A percentile compares a stretch with the other conserved stretches of the same genome.
phyloP scores from a whole-genome alignment of 2,888 invertebrate genomes.

The Andricus curvator region DNA sequence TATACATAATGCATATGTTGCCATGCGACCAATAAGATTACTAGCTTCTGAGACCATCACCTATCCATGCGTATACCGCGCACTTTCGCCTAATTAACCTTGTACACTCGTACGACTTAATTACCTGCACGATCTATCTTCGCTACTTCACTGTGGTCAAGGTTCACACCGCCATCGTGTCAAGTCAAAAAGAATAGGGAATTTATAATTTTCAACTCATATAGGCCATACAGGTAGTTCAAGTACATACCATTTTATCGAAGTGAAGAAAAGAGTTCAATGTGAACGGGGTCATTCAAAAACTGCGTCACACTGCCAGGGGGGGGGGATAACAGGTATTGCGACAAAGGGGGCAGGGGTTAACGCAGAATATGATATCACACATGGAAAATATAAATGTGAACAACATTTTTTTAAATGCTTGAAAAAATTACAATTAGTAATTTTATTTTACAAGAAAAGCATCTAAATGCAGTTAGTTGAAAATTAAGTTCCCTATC shows the following conservation, averaged over 20 bases:
- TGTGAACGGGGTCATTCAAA: not conserved
- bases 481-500: too few relatives aligned
- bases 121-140: conserved; percentile 54
- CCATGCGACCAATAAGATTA: conserved; percentile 18
- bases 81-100: conserved; percentile 56
- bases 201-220: conserved; percentile 23
- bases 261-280: not conserved
- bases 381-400: too few relatives aligned
- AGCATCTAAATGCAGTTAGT: too few relatives aligned
- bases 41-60: conserved; percentile 46
- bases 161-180: conserved; percentile 33
- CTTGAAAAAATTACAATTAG: too few relatives aligned
- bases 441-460: too few relatives aligned
- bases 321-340: too few relatives aligned
- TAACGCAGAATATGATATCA: too few relatives aligned
- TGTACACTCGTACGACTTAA: conserved; percentile 56
- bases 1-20: conserved; percentile 25
- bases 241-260: not conserved
- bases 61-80: conserved; percentile 56
- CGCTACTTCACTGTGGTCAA: conserved; percentile 40
- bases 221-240: conserved; percentile 1
- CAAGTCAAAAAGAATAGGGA: conserved; percentile 15
- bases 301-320: too few relatives aligned
- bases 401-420: too few relatives aligned
- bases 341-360: too few relatives aligned